Evolutionary conservation across 2,797 vertebrate species (phyloP).

Genomic region (Sebastes glaucus): DNA sequence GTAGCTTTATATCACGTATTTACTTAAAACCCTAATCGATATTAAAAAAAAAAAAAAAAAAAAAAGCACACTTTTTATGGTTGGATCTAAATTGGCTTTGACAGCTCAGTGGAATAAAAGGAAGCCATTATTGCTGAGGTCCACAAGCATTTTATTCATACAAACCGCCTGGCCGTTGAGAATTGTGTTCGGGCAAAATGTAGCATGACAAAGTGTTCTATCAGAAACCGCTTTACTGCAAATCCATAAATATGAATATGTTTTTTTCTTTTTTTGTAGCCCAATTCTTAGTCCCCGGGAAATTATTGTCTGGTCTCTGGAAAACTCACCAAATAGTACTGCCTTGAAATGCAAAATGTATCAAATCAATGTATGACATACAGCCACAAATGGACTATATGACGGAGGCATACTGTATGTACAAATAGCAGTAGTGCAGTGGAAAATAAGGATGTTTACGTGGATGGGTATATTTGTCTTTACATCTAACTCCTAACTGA

Average conservation of each 20-base stretch:
- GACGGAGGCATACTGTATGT: background rate
- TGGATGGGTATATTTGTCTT: background rate
- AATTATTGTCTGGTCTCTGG: background rate
- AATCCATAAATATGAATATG: slow-evolving; percentile 24
- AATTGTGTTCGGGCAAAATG: slow-evolving; percentile 33
- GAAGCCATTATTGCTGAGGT: slow-evolving; percentile 52
- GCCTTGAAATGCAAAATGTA: slow-evolving; percentile 5
- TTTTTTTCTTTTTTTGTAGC: background rate
- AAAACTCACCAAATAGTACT: slow-evolving; percentile 1
- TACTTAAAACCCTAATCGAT: slow-evolving; percentile 74
- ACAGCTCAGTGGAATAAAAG: slow-evolving; percentile 50
- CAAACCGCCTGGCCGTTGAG: slow-evolving; percentile 27
- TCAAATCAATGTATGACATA: background rate
- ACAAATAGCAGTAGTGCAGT: background rate
- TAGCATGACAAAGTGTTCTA: slow-evolving; percentile 31
- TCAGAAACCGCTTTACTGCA: slow-evolving; percentile 18
- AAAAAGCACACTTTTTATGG: slow-evolving; percentile 55
- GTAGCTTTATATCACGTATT: slow-evolving; percentile 64
- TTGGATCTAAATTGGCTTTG: slow-evolving; percentile 68
- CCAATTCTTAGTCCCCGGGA: background rate
- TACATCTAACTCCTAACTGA: background rate
- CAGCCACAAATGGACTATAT: background rate
- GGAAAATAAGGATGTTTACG: background rate
- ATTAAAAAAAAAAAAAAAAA: slow-evolving; percentile 31
- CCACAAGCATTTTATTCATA: slow-evolving; percentile 37